Conservation (phyloP, 2,797 vertebrate genomes). For the Choloepus didactylus region DNA sequence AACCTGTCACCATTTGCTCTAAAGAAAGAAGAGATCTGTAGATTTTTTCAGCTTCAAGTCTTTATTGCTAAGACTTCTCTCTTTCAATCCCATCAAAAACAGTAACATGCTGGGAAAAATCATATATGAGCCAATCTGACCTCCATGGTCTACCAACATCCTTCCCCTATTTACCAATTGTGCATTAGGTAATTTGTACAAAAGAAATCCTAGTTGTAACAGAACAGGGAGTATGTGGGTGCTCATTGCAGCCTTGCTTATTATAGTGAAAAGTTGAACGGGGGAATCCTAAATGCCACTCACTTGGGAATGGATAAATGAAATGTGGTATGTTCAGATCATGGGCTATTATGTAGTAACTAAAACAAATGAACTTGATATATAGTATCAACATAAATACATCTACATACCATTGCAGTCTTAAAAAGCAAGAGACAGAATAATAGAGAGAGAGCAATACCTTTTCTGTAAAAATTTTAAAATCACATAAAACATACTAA, state of each 20-base stretch:
- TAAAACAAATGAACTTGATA: background rate
- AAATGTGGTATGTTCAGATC: background rate
- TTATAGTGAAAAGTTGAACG: background rate
- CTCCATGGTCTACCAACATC: background rate
- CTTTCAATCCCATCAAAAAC: conserved; percentile 2
- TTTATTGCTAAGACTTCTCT: background rate
- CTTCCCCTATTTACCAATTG: conserved; percentile 5
- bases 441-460: too few relatives aligned
- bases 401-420: background rate
- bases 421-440: conserved; percentile 25
- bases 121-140: background rate
- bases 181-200: background rate
- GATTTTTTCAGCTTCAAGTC: background rate
- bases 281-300: background rate
- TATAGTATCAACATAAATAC: background rate
- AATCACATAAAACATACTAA: background rate
- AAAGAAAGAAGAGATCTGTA: background rate
- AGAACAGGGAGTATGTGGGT: background rate
- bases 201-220: background rate
- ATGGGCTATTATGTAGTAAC: background rate
- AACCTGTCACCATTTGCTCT: background rate
- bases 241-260: background rate
- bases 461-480: background rate
- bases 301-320: background rate
- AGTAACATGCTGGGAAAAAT: conserved; percentile 30